Conservation (phyloP, 2,797 vertebrate genomes). For the Setipinna tenuifilis region DNA sequence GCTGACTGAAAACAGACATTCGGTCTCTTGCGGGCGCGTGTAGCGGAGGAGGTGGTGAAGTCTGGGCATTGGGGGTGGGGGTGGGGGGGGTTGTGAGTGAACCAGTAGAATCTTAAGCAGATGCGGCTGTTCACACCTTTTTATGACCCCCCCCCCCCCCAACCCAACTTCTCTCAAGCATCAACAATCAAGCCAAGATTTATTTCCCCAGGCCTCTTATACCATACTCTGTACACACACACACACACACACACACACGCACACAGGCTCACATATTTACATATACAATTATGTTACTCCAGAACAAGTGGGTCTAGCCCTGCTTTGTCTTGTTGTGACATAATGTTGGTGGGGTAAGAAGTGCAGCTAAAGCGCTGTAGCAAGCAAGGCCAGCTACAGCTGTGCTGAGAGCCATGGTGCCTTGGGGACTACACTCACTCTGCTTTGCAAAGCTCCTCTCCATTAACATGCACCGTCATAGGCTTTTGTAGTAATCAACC, state of each 20-base stretch:
- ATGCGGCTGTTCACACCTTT: slow-evolving; percentile 4
- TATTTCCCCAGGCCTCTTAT: background rate
- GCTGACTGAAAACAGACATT: slow-evolving; percentile 70
- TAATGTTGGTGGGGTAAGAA: too few species aligned
- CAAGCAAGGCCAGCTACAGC: too few species aligned
- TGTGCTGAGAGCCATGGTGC: too few species aligned
- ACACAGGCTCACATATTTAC: background rate
- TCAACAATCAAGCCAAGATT: background rate
- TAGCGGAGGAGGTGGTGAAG: background rate
- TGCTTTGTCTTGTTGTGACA: too few species aligned
- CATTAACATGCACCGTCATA: too few species aligned
- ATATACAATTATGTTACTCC: too few species aligned
- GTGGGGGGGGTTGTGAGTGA: slow-evolving; percentile 16
- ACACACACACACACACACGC: background rate
- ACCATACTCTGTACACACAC: background rate
- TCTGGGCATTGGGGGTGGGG: background rate
- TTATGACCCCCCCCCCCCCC: too few species aligned
- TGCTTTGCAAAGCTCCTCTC: background rate
- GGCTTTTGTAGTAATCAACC: background rate
- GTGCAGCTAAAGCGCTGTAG: too few species aligned
- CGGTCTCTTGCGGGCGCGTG: slow-evolving; percentile 38
- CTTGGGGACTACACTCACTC: too few species aligned
- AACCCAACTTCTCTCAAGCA: background rate
- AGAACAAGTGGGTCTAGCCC: too few species aligned
- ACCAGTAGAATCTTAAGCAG: slow-evolving; percentile 30